phyloP scores from a whole-genome alignment of 1,140 invertebrate genomes.

The Charaxes varanes region DNA sequence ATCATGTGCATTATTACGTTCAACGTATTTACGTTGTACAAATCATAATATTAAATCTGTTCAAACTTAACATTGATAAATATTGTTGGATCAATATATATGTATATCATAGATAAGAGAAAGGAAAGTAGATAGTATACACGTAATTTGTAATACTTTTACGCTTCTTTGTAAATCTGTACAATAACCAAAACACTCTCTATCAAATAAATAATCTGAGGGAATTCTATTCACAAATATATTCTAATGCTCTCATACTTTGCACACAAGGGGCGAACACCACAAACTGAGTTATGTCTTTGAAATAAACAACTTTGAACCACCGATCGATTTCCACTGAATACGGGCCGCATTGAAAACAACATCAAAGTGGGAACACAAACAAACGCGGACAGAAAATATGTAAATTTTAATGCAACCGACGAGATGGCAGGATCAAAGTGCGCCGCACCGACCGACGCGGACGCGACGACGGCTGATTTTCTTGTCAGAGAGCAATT shows the following conservation, averaged over 20 bases:
- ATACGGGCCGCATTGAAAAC: constrained; percentile 38
- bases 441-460: constrained; percentile 22
- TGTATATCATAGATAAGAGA: too few species aligned
- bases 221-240: not conserved
- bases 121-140: too few species aligned
- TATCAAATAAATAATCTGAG: not conserved
- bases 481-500: constrained; percentile 25
- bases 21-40: too few species aligned
- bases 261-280: constrained; percentile 12
- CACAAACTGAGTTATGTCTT: constrained; percentile 29
- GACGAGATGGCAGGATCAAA: constrained; percentile 43
- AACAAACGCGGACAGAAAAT: constrained; percentile 35
- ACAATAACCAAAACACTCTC: not conserved
- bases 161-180: not conserved
- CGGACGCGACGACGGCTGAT: constrained; percentile 33
- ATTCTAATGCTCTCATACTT: constrained; percentile 21
- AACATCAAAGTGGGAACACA: constrained; percentile 37
- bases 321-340: constrained; percentile 28
- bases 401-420: constrained; percentile 49
- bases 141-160: not conserved
- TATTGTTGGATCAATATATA: too few species aligned
- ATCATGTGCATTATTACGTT: too few species aligned
- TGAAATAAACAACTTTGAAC: constrained; percentile 31
- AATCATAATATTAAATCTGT: too few species aligned
- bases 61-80: too few species aligned